Base-by-base conservation (phyloP, 1,140 invertebrate species). In the Meloidogyne hapla region DNA sequence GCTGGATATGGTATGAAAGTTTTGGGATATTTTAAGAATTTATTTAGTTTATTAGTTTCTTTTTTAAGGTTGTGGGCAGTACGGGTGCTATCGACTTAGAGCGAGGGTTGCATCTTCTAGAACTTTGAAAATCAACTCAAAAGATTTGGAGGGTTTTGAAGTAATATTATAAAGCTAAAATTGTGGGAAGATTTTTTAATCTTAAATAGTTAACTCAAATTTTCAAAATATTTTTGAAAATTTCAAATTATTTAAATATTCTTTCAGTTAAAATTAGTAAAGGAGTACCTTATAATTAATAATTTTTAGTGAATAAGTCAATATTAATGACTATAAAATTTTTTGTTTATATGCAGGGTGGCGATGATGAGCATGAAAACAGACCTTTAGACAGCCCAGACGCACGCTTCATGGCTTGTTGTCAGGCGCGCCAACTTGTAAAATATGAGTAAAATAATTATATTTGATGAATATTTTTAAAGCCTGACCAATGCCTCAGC, bases 381-480 rank as follows among this genome's bases (percentile, higher is more conserved):
- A 56, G 69, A 18, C 77, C 13, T 21, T 61, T 69, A 12, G 45
- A 84, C 72, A 86, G 76, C 69, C 85, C 85, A 13, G 85, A 86
- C 73, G 80, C 80, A 23, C 76, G 77, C 48, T 86, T 86, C 71
- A 84, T 87, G 80, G 77, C 79, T n/a, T 86, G 85, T 62, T 86
- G 85, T 78, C 75, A 83, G 61, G 80, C 81, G 23, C 81, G 85
- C 28, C 71, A 73, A 64, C 10, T 73, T 15, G 48, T 42, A n/a
- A 21, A n/a, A 56, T n/a, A 56, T 2, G 8, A 33, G 33, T 33
- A 33, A 33, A 33, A 33, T 33, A 56, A 56, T 56, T 15, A 56
- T n/a, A 5, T 56, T 8, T 56, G 5, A n/a, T 56, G n/a, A 56
- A 56, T 78, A 79, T 28, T 71, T 85, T 5, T 48, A 56, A n/a